These are phyloP conservation scores for Eupeodes corollae DNA, from an alignment of 1,140 invertebrate species.

Conservation along the genomic window DNA sequence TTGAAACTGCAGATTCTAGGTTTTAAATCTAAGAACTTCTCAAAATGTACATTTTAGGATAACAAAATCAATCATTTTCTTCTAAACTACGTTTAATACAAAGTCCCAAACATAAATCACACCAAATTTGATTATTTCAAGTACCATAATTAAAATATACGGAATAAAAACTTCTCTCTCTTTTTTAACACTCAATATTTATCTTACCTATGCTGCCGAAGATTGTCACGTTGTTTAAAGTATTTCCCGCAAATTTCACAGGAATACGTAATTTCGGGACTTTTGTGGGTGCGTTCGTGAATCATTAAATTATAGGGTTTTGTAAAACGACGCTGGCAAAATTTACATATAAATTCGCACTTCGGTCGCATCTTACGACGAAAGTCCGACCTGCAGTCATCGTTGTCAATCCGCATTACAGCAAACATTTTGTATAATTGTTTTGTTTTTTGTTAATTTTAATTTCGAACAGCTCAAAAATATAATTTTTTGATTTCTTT, in stretches of 20 bases:
- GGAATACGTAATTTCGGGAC: slow-evolving; percentile 90
- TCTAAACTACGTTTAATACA: too few species aligned
- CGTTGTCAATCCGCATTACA: slow-evolving; percentile 80
- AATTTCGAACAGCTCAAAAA: too few species aligned
- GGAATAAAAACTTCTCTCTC: too few species aligned
- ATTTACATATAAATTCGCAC: slow-evolving; percentile 98
- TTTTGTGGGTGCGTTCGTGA: slow-evolving; percentile 96
- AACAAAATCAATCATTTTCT: too few species aligned
- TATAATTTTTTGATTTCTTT: too few species aligned
- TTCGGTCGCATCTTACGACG: slow-evolving; percentile 86
- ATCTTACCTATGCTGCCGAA: slow-evolving; percentile 86
- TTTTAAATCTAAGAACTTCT: too few species aligned
- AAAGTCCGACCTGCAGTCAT: slow-evolving; percentile 80
- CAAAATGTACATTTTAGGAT: too few species aligned
- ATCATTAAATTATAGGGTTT: slow-evolving; percentile 99
- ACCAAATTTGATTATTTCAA: slow-evolving; percentile 12
- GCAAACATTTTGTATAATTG: slow-evolving; percentile 69
- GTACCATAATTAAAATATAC: slow-evolving; percentile 2
- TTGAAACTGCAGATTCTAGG: too few species aligned
- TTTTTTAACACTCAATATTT: background rate
- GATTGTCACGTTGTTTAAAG: slow-evolving; percentile 93
- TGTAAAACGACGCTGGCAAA: slow-evolving; percentile 95
- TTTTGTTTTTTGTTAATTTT: too few species aligned
- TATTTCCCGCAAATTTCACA: slow-evolving; percentile 98
- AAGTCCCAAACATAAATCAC: too few species aligned